Evolutionary conservation across 2,113 vertebrate species (phyloP).

Genomic region (Sturnira hondurensis): DNA sequence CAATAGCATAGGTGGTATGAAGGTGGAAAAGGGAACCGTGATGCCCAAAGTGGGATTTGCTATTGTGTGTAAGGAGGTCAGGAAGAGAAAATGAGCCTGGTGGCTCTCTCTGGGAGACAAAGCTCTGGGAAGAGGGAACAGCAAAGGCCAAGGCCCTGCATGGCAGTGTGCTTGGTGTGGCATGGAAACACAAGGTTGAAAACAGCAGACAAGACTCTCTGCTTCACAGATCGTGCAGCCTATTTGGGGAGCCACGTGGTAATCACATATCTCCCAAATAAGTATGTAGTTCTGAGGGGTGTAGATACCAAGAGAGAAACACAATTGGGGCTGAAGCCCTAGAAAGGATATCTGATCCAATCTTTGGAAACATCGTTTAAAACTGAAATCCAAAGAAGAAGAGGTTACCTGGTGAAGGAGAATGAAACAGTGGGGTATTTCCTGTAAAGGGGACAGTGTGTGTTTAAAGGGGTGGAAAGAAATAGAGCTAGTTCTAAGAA

Average conservation of each 20-base stretch:
- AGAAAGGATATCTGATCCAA: not conserved
- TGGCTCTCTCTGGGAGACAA: not conserved
- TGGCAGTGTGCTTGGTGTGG: not conserved
- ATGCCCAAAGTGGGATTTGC: too few relatives aligned
- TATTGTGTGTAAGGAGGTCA: not conserved
- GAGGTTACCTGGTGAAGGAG: not conserved
- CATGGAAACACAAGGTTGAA: not conserved
- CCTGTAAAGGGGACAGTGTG: not conserved
- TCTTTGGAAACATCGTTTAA: not conserved
- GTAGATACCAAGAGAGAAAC: not conserved
- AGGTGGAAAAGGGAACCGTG: accelerated
- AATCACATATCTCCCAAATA: not conserved
- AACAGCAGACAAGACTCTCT: not conserved
- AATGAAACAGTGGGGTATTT: not conserved
- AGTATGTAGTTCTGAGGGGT: not conserved
- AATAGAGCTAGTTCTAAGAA: not conserved
- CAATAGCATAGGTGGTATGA: too few relatives aligned
- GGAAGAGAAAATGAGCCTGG: not conserved
- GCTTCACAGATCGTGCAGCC: not conserved
- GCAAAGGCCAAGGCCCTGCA: not conserved
- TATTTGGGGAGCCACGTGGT: not conserved
- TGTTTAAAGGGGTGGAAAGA: not conserved
- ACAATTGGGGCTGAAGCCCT: not conserved
- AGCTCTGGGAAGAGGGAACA: not conserved
- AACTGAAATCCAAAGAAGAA: not conserved